Evolutionary conservation across 2,113 vertebrate genomes (phyloP), one percentile per base, ranked within the genome.

Genomic region (Sakesphorus luctuosus): DNA sequence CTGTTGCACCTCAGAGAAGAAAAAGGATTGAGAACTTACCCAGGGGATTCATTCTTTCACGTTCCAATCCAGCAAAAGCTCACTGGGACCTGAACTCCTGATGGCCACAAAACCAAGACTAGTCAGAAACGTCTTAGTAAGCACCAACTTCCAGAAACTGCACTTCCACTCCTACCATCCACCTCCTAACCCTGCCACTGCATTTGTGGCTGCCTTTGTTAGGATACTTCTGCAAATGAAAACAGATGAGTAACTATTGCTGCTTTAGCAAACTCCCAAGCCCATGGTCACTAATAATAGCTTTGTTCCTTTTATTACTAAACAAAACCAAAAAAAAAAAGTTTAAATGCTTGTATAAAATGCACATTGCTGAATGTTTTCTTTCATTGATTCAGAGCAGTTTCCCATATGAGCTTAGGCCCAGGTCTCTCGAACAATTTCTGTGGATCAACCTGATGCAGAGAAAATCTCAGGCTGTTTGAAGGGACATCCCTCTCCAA

Each of bases 191-290:
- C 94, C 88, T 6, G 55, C 90, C 24, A 50, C 97, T 96, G 93
- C 76, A 24, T 95, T 90, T 82, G 94, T 87, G 93, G 97, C 97
- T 97, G 96, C 94, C 89, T 95, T 94, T 96, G 93, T 93, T 96
- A 95, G 95, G 96, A 97, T 94, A 98, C 98, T 98, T 98, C 98
- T 98, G 98, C 98, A 98, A 98, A 98, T 65, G 88, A 96, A 96
- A 95, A 97, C 74, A 96, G 96, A 97, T 98, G 98, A 98, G 97
- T 98, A 98, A 98, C 95, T 81, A 31, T n/a, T 94, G 95, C 92
- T 97, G 93, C 96, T 98, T 95, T 71, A 78, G 94, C 79, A 95
- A 96, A 96, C 82, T 89, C 96, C 96, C 96, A 96, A 97, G 95
- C 84, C 96, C 94, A 94, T 87, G 87, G 94, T 94, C 95, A 92